phyloP scores from a whole-genome alignment of 2,797 vertebrate genomes.

The Tenualosa ilisha region DNA sequence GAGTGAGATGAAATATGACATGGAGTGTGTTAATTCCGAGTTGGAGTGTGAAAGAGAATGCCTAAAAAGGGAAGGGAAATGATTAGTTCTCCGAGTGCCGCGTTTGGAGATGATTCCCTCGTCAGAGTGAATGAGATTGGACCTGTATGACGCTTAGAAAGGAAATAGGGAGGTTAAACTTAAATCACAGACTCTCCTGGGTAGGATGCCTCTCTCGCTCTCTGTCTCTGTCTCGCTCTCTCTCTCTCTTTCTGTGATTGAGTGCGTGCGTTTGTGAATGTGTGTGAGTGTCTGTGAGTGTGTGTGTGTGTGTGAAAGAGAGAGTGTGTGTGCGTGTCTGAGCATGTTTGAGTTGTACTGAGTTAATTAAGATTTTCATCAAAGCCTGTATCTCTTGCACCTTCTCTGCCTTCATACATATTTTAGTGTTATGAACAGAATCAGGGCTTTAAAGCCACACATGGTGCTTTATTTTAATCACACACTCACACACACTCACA shows the following conservation, averaged over 20 bases:
- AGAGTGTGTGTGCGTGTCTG: neutral
- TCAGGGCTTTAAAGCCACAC: constrained; percentile 26
- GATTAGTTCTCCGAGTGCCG: neutral
- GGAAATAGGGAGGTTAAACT: neutral
- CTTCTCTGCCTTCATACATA: constrained; percentile 35
- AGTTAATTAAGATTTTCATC: constrained; percentile 43
- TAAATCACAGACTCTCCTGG: neutral
- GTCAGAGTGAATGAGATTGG: neutral
- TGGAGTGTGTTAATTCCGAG: neutral
- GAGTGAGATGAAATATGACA: neutral
- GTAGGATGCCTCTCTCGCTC: neutral
- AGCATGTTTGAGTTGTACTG: constrained; percentile 31
- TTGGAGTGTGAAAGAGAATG: neutral
- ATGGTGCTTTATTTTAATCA: constrained; percentile 24
- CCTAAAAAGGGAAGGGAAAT: neutral
- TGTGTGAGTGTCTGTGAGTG: neutral
- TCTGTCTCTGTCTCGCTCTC: no score
- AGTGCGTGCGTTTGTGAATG: neutral
- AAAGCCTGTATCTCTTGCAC: constrained; percentile 30
- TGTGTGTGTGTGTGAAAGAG: neutral
- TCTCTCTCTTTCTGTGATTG: no score
- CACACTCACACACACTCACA: neutral
- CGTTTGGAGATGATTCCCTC: neutral
- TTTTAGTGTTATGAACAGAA: constrained; percentile 39
- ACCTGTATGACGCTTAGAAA: neutral